These are phyloP conservation scores for Hyalella azteca DNA, from an alignment of 2,888 invertebrate species.

Conservation along the genomic window DNA sequence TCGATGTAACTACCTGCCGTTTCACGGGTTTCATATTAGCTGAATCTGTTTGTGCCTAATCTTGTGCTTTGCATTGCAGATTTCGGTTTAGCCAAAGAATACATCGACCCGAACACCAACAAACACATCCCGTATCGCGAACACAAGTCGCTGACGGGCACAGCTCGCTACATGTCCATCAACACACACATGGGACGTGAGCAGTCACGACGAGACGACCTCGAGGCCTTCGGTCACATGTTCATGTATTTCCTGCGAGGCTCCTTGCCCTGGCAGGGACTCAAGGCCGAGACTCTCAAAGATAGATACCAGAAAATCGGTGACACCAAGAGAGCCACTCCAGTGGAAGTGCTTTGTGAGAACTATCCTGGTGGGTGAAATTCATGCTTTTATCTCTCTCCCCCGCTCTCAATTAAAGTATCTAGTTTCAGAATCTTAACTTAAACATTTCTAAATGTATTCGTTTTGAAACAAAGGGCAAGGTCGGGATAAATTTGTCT, in stretches of 20 bases:
- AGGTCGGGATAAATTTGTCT: too few relatives aligned
- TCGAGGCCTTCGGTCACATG: conserved; percentile 99
- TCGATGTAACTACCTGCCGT: too few relatives aligned
- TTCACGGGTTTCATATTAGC: too few relatives aligned
- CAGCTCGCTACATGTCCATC: conserved; percentile 99
- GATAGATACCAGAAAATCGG: conserved; percentile 99
- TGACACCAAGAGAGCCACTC: conserved; percentile 98
- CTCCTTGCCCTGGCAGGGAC: conserved; percentile 99
- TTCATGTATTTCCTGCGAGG: conserved; percentile 99
- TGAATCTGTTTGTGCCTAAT: neutral
- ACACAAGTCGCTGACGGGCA: conserved; percentile 99
- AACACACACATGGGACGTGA: conserved; percentile 99
- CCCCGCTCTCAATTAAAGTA: too few relatives aligned
- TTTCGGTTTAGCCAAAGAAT: conserved; percentile 99
- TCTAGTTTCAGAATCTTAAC: too few relatives aligned
- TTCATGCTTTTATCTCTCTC: too few relatives aligned
- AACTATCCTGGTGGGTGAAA: conserved; percentile 71
- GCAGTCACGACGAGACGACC: conserved; percentile 98
- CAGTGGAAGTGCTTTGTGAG: conserved; percentile 86
- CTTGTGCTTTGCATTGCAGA: conserved; percentile 68
- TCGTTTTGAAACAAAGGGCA: too few relatives aligned
- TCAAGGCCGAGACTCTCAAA: conserved; percentile 99
- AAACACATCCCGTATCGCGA: conserved; percentile 99
- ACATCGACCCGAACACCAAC: conserved; percentile 99
- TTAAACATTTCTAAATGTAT: too few relatives aligned